Base-by-base conservation (phyloP, 2,113 vertebrate species). In the Sminthopsis crassicaudata region DNA sequence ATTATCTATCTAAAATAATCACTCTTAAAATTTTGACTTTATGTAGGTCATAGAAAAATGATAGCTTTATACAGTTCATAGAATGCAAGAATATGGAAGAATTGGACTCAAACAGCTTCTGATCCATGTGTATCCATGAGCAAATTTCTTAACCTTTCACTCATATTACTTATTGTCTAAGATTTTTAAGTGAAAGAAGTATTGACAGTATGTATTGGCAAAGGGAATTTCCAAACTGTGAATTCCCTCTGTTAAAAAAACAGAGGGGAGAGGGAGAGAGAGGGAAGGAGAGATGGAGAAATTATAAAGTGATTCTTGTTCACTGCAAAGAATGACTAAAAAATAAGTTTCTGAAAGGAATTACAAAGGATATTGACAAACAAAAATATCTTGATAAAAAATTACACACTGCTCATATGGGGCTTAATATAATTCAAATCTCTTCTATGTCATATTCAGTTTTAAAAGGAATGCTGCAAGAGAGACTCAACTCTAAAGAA, bases 341-440 rank as follows among this genome's bases (percentile, higher is more conserved):
- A 94, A 96, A 30, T 52, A 1, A 4, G 16, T 3, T 93, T 92
- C 94, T 36, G 50, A 84, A 19, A 88, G 92, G 52, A 91, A 84
- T 89, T 92, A 94, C 46, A 91, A 92, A 94, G 16, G 24, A 51
- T 57, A 7, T 89, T 92, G 92, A 92, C 9, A 26, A 91, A 96
- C 95, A 54, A 42, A 94, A 95, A 19, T 8, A 89, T 94, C 48
- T 42, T 95, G 60, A 76, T 60, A 96, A 95, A 55, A 92, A 19
- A 88, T 84, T 89, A 1, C 12, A 60, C 94, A 22, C 57, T 46
- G 42, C 90, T 93, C 93, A 94, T 96, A 95, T 55, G 14, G 26
- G 91, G 89, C 93, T 92, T 96, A 94, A 93, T 91, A 46, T 7
- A 46, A 95, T 95, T 93, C 92, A 55, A 42, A 57, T 94, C n/a